These are phyloP conservation scores for Drosophila novamexicana DNA, from an alignment of 1,140 invertebrate species.

Conservation along the genomic window DNA sequence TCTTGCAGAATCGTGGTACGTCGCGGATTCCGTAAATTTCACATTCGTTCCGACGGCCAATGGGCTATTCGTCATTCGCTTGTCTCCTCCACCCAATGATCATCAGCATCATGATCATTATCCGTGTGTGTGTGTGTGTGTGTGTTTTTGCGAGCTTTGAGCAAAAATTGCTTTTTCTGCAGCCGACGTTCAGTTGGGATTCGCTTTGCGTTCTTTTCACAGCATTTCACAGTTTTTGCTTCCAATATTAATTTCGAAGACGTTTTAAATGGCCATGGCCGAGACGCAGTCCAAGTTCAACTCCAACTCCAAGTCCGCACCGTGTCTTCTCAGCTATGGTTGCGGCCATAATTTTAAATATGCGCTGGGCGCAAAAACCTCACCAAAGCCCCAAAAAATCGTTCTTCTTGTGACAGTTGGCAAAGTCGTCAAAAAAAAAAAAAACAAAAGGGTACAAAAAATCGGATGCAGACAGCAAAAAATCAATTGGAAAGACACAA, in stretches of 20 bases:
- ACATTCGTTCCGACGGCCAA: constrained; percentile 71
- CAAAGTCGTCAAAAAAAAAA: constrained; percentile 6
- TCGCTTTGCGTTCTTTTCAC: constrained; percentile 75
- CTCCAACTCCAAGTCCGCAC: constrained; percentile 2
- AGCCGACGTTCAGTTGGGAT: constrained; percentile 28
- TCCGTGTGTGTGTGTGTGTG: constrained; percentile 1
- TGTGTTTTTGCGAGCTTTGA: constrained; percentile 48
- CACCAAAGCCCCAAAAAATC: constrained; percentile 48
- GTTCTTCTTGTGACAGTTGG: constrained; percentile 66
- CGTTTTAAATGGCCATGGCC: constrained; percentile 75
- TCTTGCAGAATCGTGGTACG: constrained; percentile 73
- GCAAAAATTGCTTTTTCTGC: constrained; percentile 73
- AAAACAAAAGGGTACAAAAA: constrained; percentile 25
- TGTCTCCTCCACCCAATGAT: constrained; percentile 55
- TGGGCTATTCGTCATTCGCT: constrained; percentile 83
- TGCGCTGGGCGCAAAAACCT: constrained; percentile 51
- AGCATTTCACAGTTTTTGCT: constrained; percentile 81
- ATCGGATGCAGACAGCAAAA: constrained; percentile 45
- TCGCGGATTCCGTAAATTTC: constrained; percentile 81
- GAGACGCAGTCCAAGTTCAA: constrained; percentile 47
- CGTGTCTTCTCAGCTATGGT: constrained; percentile 14
- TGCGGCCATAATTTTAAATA: constrained; percentile 73
- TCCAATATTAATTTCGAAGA: constrained; percentile 82
- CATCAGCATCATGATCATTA: constrained; percentile 24
- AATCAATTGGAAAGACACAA: constrained; percentile 23